Percentiles rank a stretch among this genome's conserved stretches.
phyloP scores from a whole-genome alignment of 2,888 invertebrate species.

The Apodemia hepburni region DNA sequence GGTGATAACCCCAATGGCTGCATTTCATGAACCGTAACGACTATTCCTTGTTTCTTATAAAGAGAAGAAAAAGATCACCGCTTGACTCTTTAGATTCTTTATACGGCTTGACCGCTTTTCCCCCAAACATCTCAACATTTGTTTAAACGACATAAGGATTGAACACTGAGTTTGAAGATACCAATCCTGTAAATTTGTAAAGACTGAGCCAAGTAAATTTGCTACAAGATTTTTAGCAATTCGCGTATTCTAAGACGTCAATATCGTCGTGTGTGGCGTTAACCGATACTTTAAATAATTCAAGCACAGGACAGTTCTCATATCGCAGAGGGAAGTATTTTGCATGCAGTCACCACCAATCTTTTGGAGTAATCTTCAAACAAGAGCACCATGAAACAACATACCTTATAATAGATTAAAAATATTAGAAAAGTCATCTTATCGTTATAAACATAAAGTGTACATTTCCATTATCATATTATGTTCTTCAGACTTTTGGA shows the following conservation, averaged over 20 bases:
- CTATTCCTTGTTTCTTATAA: too few species aligned
- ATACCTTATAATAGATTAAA: conserved; percentile 18
- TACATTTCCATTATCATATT: conserved; percentile 31
- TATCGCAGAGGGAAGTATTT: conserved; percentile 76
- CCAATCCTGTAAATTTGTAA: too few species aligned
- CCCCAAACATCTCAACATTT: too few species aligned
- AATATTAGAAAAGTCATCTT: conserved; percentile 24
- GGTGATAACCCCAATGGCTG: too few species aligned
- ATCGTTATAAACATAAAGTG: conserved; percentile 20
- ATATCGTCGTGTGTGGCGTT: conserved; percentile 67
- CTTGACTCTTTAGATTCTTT: too few species aligned
- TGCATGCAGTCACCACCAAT: conserved; percentile 72
- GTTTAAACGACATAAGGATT: too few species aligned
- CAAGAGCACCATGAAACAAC: conserved; percentile 30
- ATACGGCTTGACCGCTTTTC: too few species aligned
- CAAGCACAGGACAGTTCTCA: conserved; percentile 61
- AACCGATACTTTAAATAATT: conserved; percentile 64
- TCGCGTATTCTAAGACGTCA: neutral
- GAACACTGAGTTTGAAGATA: too few species aligned
- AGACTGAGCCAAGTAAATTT: too few species aligned
- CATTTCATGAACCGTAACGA: too few species aligned
- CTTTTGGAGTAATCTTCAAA: conserved; percentile 73
- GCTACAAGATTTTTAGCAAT: too few species aligned
- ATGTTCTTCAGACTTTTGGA: neutral
- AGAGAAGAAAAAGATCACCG: too few species aligned